Evolutionary conservation across 2,113 vertebrate genomes (phyloP).

Genomic region (Canis aureus): DNA sequence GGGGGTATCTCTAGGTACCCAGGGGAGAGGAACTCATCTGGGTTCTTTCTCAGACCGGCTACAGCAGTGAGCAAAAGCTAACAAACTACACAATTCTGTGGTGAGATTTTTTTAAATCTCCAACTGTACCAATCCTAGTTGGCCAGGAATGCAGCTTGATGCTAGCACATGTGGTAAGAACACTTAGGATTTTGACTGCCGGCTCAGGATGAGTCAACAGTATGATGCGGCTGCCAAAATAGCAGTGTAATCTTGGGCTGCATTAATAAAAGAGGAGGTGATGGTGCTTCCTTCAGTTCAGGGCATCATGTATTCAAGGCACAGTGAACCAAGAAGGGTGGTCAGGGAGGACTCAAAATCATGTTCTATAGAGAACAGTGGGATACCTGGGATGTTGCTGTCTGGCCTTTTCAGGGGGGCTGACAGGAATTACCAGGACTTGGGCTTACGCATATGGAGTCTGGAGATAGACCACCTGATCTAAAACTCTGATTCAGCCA

Average conservation of each 20-base stretch:
- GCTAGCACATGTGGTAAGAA: neutral
- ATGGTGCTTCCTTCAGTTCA: neutral
- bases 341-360: neutral
- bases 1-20: neutral
- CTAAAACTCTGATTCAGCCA: neutral
- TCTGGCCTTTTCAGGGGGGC: neutral
- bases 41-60: neutral
- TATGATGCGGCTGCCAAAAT: neutral
- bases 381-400: neutral
- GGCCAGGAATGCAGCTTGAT: neutral
- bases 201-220: constrained; percentile 61
- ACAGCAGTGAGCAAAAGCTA: neutral
- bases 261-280: neutral
- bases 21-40: neutral
- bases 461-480: neutral
- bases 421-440: neutral
- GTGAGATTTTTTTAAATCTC: neutral
- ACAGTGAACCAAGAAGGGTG: neutral
- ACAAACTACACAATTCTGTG: neutral
- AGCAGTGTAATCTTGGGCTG: neutral
- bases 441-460: neutral
- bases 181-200: constrained; percentile 8
- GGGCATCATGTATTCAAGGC: neutral
- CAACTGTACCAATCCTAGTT: neutral
- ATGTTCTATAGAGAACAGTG: neutral